Conservation (phyloP, 2,113 vertebrate species). For the Gallinago media region DNA sequence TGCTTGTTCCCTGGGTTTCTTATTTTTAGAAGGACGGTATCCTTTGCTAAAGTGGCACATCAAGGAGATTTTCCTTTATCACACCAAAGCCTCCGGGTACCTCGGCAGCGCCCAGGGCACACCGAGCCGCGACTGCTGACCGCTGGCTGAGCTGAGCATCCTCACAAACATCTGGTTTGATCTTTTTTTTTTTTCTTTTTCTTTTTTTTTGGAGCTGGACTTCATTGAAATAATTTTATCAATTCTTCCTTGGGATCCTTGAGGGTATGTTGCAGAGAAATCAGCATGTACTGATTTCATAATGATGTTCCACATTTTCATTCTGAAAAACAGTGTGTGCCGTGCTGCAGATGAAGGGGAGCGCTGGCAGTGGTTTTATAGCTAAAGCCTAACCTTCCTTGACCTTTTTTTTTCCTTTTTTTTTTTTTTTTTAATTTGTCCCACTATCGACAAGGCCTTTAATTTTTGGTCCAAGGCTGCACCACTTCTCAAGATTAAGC, state of each 20-base stretch:
- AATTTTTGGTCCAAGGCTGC: neutral
- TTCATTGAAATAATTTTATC: neutral
- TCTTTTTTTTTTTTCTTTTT: neutral
- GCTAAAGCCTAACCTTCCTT: neutral
- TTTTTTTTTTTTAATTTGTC: neutral
- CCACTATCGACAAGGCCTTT: neutral
- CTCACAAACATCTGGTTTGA: neutral
- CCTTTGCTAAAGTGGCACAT: neutral
- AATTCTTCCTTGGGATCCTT: neutral
- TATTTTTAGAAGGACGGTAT: neutral
- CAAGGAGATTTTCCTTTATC: constrained; percentile 5
- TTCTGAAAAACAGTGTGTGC: neutral
- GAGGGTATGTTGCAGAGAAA: neutral
- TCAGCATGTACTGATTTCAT: neutral
- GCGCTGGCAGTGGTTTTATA: neutral
- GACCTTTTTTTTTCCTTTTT: neutral
- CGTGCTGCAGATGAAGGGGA: neutral
- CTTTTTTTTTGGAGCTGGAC: neutral
- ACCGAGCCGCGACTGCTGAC: neutral
- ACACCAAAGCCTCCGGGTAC: neutral
- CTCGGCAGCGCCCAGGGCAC: neutral
- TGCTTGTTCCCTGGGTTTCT: neutral
- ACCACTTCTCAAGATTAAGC: neutral
- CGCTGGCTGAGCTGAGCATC: neutral
- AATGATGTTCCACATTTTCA: neutral